Percentiles rank a stretch among this genome's conserved stretches.
These are phyloP conservation scores for Glossophaga mutica DNA, from an alignment of 2,797 vertebrate species.

Conservation along the genomic window DNA sequence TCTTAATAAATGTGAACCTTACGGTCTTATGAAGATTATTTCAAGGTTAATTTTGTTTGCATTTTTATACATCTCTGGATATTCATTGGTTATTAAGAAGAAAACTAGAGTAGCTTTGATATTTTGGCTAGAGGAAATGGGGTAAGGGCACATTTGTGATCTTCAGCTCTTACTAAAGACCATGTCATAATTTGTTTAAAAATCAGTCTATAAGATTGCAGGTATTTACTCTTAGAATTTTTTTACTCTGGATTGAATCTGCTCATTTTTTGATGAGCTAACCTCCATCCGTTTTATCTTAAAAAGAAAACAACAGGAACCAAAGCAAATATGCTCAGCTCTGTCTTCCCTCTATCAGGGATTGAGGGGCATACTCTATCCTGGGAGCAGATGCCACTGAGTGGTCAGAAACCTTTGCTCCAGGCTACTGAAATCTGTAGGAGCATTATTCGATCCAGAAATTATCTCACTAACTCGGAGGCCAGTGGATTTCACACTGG, in stretches of 20 bases:
- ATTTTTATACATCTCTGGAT: neutral
- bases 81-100: neutral
- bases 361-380: accelerated
- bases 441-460: slow-evolving; percentile 63
- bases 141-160: neutral
- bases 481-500: slow-evolving; percentile 71
- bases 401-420: neutral
- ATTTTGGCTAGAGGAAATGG: neutral
- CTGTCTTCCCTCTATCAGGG: neutral
- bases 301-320: neutral
- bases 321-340: neutral
- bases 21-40: neutral
- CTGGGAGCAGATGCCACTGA: neutral
- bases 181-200: neutral
- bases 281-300: neutral
- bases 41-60: neutral
- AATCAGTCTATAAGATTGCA: neutral
- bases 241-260: neutral
- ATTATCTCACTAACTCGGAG: slow-evolving; percentile 75
- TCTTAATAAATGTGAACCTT: neutral
- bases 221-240: neutral
- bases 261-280: neutral
- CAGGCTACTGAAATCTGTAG: neutral
- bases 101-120: neutral
- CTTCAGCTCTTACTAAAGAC: neutral